These are phyloP conservation scores for Nephrocerus scutellatus DNA, from an alignment of 2,888 invertebrate genomes.

Conservation along the genomic window DNA sequence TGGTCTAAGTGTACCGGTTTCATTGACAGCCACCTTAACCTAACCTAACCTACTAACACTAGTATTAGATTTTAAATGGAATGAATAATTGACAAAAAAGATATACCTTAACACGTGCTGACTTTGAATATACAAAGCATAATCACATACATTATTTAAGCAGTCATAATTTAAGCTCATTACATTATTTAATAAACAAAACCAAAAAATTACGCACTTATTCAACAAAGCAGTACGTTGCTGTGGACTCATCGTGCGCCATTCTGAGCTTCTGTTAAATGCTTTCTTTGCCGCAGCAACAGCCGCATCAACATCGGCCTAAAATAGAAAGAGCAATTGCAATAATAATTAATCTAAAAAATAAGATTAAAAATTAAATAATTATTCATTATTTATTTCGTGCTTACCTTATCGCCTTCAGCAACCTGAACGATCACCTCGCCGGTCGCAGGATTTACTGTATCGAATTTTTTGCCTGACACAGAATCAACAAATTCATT, in stretches of 20 bases:
- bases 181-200: too few species aligned
- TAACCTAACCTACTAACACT: too few species aligned
- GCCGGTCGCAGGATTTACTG: slow-evolving; percentile 76
- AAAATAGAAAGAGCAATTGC: slow-evolving; percentile 4
- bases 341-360: not conserved
- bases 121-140: too few species aligned
- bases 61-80: too few species aligned
- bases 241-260: slow-evolving; percentile 78
- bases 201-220: slow-evolving; percentile 53
- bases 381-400: too few species aligned
- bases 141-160: too few species aligned
- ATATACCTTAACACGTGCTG: too few species aligned
- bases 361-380: slow-evolving; percentile 6
- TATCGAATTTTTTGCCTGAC: slow-evolving; percentile 79
- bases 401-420: slow-evolving; percentile 73
- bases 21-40: too few species aligned
- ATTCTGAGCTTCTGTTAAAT: slow-evolving; percentile 63
- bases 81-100: too few species aligned
- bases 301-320: slow-evolving; percentile 76
- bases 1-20: too few species aligned
- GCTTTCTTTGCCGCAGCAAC: slow-evolving; percentile 74
- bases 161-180: slow-evolving; percentile 41
- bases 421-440: slow-evolving; percentile 67
- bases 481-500: slow-evolving; percentile 75
- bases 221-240: slow-evolving; percentile 65